These are phyloP conservation scores for Tinea pellionella DNA, from an alignment of 2,888 invertebrate genomes.

Conservation along the genomic window DNA sequence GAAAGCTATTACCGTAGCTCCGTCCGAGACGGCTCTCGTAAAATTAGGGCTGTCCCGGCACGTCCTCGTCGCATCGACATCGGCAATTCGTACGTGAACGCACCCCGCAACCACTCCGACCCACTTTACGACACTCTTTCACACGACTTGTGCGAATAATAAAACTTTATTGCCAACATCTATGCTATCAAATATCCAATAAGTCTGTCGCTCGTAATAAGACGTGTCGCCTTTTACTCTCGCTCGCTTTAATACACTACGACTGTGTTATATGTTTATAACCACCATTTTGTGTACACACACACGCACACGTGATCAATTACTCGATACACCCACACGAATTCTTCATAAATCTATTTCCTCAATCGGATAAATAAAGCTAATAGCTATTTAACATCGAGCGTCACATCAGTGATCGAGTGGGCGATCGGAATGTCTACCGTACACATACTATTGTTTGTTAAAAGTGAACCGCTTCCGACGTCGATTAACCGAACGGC, in stretches of 20 bases:
- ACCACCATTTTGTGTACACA: neutral
- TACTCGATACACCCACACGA: neutral
- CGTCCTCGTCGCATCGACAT: constrained; percentile 17
- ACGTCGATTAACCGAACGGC: neutral
- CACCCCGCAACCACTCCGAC: constrained; percentile 19
- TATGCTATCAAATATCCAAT: constrained; percentile 54
- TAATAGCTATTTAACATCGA: constrained; percentile 1
- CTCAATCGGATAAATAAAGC: neutral
- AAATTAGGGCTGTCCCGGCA: constrained; percentile 15
- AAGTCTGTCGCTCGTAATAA: constrained; percentile 38
- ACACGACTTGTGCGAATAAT: constrained; percentile 47
- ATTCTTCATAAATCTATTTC: neutral
- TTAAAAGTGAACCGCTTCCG: neutral
- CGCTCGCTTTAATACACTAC: constrained; percentile 15
- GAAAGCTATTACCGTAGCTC: constrained; percentile 27
- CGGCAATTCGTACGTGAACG: constrained; percentile 19
- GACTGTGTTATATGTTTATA: neutral
- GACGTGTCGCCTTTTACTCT: constrained; percentile 38
- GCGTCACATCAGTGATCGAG: neutral
- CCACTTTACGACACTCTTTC: constrained; percentile 28
- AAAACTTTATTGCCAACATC: constrained; percentile 53
- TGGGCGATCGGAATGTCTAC: neutral
- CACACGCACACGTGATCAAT: neutral
- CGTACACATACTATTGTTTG: neutral
- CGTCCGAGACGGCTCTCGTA: constrained; percentile 9